Evolutionary conservation across 2,797 vertebrate species (phyloP), one percentile per base, ranked within the genome.

Genomic region (Dicrostonyx torquatus): DNA sequence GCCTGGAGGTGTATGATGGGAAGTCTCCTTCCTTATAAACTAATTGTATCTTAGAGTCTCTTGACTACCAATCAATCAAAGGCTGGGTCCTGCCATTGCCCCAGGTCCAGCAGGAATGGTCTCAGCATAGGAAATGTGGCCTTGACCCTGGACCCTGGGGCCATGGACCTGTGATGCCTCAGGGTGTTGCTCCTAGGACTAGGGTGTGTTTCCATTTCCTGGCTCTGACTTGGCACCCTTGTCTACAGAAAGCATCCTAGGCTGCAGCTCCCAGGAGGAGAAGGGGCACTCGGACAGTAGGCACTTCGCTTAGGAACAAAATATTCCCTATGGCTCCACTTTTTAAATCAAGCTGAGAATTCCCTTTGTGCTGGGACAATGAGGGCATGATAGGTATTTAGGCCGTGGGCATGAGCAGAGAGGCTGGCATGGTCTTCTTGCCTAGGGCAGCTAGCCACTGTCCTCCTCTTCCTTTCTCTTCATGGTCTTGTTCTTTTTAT

Each of bases 301-400:
- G 40, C 22, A 6, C 45, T 43, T 29, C 2, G 77, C 50, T 40
- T 22, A 24, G 40, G 26, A 17, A 11, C 20, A 60, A 34, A 70
- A 34, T 9, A 34, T n/a, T 85, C 34, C 85, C 53, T 58, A 9
- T 3, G 26, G 79, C 31, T 66, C 26, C 50, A 9, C 24, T 68
- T 5, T 55, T 77, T 14, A 89, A 76, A 45, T n/a, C 22, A 40
- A 83, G 68, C 22, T 11, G 78, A 62, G 53, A 29, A 58, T 66
- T 14, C 31, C 40, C 48, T 60, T 0, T 31, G 84, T 13, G 24
- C 13, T 17, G 43, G 1, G 78, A 84, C 34, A 12, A 34, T 29
- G 2, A 3, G 14, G 45, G 40, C 34, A 4, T 0, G 2, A 15
- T 9, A 0, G 3, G 0, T 1, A 1, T 45, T 31, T 15, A 6